Conservation (phyloP, 2,113 vertebrate genomes). For the Oncorhynchus clarkii region DNA sequence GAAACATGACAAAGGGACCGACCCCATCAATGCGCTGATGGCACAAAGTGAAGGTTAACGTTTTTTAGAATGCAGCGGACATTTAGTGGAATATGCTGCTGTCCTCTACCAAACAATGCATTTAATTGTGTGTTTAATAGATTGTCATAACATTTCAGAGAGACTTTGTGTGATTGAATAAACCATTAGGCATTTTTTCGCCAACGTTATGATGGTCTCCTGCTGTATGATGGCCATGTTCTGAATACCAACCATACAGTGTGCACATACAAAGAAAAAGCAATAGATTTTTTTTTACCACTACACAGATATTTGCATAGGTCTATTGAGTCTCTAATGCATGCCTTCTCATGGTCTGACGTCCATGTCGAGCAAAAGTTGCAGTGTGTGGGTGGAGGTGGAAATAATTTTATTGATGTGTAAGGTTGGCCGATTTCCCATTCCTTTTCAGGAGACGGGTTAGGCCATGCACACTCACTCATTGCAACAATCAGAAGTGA, state of each 20-base stretch:
- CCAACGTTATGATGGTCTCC: not conserved
- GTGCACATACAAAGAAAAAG: not conserved
- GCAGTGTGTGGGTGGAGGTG: not conserved
- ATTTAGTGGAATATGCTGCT: conserved; percentile 13
- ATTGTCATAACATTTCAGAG: conserved; percentile 58
- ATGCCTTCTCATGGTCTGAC: not conserved
- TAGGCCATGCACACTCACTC: conserved; percentile 17
- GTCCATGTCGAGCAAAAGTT: not conserved
- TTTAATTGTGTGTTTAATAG: conserved; percentile 58
- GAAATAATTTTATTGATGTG: conserved; percentile 8
- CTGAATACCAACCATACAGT: conserved; percentile 4
- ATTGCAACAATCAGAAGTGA: conserved; percentile 32
- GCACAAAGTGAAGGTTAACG: conserved; percentile 55
- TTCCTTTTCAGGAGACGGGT: conserved; percentile 1
- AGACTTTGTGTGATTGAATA: conserved; percentile 53
- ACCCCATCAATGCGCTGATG: conserved; percentile 51
- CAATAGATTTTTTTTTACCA: too few species aligned
- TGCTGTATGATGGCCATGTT: not conserved
- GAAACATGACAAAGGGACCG: conserved; percentile 56
- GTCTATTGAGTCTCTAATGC: not conserved
- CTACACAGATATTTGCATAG: not conserved
- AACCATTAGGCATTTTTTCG: conserved; percentile 50
- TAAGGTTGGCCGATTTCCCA: not conserved
- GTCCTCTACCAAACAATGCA: conserved; percentile 43
- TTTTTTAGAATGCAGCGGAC: conserved; percentile 54